Evolutionary conservation across 2,888 invertebrate genomes (phyloP).

Genomic region (Sussaba pulchella): DNA sequence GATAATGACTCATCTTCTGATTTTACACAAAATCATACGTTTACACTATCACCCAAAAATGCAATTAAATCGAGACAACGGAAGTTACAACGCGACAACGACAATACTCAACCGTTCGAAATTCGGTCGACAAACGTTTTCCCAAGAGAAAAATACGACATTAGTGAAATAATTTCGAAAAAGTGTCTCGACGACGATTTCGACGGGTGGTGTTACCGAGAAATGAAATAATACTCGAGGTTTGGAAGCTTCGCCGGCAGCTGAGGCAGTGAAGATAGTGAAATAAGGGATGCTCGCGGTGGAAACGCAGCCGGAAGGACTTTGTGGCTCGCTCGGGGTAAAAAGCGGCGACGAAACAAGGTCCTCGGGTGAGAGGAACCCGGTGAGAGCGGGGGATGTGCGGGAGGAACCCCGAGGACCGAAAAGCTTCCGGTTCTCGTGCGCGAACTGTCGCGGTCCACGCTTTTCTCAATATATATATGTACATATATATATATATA

Average conservation of each 20-base stretch:
- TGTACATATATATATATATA: too few species aligned
- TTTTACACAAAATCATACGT: too few species aligned
- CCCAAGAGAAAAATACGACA: neutral
- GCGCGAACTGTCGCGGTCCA: constrained; percentile 32
- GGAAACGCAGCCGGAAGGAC: constrained; percentile 56
- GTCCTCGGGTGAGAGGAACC: constrained; percentile 19
- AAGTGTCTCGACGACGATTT: neutral
- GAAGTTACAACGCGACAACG: neutral
- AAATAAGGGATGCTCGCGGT: constrained; percentile 54
- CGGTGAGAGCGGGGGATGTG: constrained; percentile 13
- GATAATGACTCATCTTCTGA: too few species aligned
- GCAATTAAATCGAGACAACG: neutral
- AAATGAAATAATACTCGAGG: constrained; percentile 18
- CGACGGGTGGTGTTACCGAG: neutral
- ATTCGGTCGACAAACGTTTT: neutral
- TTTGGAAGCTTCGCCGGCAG: constrained; percentile 14
- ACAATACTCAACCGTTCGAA: neutral
- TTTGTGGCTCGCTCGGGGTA: constrained; percentile 43
- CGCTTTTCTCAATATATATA: constrained; percentile 14
- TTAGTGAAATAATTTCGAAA: neutral
- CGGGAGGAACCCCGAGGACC: constrained; percentile 31
- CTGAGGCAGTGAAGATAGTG: constrained; percentile 54
- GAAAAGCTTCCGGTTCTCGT: constrained; percentile 52
- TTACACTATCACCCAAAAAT: neutral
- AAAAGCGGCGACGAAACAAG: constrained; percentile 54